phyloP scores from a whole-genome alignment of 2,797 vertebrate genomes.

The Buphagus erythrorhynchus region DNA sequence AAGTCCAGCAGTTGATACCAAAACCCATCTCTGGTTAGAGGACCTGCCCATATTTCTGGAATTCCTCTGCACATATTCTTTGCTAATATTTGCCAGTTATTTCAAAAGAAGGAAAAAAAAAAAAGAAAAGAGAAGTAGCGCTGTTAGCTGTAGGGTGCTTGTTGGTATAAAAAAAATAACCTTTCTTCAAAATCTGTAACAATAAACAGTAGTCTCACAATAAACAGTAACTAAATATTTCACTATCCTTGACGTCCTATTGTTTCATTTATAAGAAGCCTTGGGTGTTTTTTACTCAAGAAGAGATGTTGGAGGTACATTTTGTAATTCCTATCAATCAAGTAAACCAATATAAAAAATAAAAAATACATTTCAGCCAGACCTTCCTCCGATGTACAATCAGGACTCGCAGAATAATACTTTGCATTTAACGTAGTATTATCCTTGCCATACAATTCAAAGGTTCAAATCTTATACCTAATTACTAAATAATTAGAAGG shows the following conservation, averaged over 20 bases:
- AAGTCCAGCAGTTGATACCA: background rate
- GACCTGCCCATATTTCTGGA: background rate
- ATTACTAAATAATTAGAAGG: background rate
- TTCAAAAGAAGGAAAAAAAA: background rate
- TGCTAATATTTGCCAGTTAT: background rate
- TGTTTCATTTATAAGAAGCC: conserved; percentile 9
- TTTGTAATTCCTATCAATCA: background rate
- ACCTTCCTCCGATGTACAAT: background rate
- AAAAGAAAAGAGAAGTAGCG: background rate
- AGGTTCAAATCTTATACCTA: background rate
- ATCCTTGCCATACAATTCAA: background rate
- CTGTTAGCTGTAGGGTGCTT: background rate
- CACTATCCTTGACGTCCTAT: background rate
- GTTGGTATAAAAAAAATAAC: conserved; percentile 22
- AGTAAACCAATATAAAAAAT: background rate
- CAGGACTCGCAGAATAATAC: background rate
- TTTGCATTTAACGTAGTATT: background rate
- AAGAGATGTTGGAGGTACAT: background rate
- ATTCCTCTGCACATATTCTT: background rate
- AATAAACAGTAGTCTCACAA: background rate
- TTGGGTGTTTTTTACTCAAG: background rate
- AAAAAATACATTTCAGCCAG: background rate
- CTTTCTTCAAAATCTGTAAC: background rate
- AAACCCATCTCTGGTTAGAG: background rate
- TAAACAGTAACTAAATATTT: conserved; percentile 42